A percentile compares a stretch with the other conserved stretches of the same genome.
Evolutionary conservation across 2,113 vertebrate species (phyloP).

Genomic region (Ciconia stormi): DNA sequence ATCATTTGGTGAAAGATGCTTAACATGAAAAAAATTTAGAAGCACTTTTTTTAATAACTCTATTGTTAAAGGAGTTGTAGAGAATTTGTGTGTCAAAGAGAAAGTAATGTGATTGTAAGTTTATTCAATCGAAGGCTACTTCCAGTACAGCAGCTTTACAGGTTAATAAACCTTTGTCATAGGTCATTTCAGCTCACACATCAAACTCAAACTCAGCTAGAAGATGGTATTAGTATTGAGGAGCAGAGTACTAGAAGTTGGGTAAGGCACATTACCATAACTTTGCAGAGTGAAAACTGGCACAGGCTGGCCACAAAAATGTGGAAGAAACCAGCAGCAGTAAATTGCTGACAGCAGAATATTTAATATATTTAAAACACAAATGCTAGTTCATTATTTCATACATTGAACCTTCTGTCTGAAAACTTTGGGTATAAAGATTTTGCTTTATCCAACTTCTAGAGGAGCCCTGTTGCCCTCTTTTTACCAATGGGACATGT

Average conservation of each 20-base stretch:
- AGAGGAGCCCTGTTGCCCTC: neutral
- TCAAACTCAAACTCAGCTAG: neutral
- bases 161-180: neutral
- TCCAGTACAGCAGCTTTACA: neutral
- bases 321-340: neutral
- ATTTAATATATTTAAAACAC: neutral
- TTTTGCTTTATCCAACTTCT: neutral
- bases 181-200: neutral
- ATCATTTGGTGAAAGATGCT: neutral
- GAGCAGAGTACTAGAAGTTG: neutral
- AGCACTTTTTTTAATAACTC: neutral
- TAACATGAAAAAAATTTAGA: neutral
- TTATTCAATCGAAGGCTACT: neutral
- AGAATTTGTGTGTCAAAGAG: neutral
- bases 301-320: neutral
- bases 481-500: neutral
- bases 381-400: neutral
- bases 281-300: neutral
- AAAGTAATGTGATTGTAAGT: neutral
- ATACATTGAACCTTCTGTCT: neutral
- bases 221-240: neutral
- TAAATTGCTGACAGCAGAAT: neutral
- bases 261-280: neutral
- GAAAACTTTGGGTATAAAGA: neutral
- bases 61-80: neutral